These are phyloP conservation scores for Heliconius aoede DNA, from an alignment of 2,888 invertebrate species.

Conservation along the genomic window DNA sequence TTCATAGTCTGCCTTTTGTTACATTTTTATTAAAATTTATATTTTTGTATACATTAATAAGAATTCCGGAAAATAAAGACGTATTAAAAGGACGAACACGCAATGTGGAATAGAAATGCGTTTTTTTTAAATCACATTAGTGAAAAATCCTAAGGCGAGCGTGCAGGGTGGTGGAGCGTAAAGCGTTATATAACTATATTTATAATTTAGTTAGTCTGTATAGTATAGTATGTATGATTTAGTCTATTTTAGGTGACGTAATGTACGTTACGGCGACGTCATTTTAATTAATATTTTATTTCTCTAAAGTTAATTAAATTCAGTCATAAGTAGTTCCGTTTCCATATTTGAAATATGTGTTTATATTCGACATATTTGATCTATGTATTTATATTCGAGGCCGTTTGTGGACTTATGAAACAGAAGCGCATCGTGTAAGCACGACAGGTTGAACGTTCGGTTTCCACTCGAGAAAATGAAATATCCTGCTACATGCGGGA, in stretches of 20 bases:
- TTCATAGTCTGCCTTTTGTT: neutral
- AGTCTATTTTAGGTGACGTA: neutral
- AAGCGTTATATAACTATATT: neutral
- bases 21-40: neutral
- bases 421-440: no score
- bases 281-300: no score
- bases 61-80: neutral
- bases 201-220: conserved; percentile 4
- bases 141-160: neutral
- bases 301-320: no score
- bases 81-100: conserved; percentile 8
- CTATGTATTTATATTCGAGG: no score
- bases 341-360: no score
- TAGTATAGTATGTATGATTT: neutral
- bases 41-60: neutral
- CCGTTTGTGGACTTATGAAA: no score
- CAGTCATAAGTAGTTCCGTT: no score
- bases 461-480: no score
- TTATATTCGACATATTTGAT: no score
- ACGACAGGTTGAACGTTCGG: no score
- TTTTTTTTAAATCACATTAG: conserved; percentile 12
- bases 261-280: no score
- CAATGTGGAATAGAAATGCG: neutral
- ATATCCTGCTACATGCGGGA: no score
- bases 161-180: neutral